phyloP scores from a whole-genome alignment of 2,113 vertebrate species.

The Girardinichthys multiradiatus region DNA sequence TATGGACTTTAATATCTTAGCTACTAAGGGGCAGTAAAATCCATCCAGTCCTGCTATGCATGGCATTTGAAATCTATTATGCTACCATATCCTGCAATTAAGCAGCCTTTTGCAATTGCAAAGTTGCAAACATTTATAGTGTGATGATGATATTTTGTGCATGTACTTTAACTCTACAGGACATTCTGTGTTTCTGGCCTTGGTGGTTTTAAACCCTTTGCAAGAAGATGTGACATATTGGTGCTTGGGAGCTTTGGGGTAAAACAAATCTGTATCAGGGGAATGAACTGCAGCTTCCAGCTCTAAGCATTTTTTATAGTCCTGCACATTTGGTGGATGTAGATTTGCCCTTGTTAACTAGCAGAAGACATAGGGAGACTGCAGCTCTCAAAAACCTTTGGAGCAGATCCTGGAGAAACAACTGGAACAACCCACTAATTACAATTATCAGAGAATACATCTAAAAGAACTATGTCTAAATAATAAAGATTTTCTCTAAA shows the following conservation, averaged over 20 bases:
- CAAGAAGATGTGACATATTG: slow-evolving; percentile 43
- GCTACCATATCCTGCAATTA: no score
- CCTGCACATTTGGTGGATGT: slow-evolving; percentile 12
- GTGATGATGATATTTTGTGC: background rate
- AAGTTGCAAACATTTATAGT: no score
- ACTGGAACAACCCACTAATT: slow-evolving; percentile 50
- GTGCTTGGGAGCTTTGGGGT: slow-evolving; percentile 28
- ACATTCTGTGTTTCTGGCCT: background rate
- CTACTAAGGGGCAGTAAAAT: no score
- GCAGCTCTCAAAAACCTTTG: slow-evolving; percentile 7
- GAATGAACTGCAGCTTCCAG: slow-evolving; percentile 21
- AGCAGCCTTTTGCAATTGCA: no score
- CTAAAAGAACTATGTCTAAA: slow-evolving; percentile 24
- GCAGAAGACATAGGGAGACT: slow-evolving; percentile 21
- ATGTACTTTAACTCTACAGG: background rate
- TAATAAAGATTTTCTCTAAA: slow-evolving; percentile 12
- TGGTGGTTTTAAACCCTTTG: slow-evolving; percentile 14
- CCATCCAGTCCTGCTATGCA: no score
- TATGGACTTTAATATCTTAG: no score
- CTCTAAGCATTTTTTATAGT: slow-evolving; percentile 19
- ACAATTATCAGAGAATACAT: slow-evolving; percentile 32
- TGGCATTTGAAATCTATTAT: no score
- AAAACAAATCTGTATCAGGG: slow-evolving; percentile 32
- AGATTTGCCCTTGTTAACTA: slow-evolving; percentile 19
- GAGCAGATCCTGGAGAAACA: slow-evolving; percentile 17